Conservation (phyloP, 2,797 vertebrate genomes). For the Thaleichthys pacificus region DNA sequence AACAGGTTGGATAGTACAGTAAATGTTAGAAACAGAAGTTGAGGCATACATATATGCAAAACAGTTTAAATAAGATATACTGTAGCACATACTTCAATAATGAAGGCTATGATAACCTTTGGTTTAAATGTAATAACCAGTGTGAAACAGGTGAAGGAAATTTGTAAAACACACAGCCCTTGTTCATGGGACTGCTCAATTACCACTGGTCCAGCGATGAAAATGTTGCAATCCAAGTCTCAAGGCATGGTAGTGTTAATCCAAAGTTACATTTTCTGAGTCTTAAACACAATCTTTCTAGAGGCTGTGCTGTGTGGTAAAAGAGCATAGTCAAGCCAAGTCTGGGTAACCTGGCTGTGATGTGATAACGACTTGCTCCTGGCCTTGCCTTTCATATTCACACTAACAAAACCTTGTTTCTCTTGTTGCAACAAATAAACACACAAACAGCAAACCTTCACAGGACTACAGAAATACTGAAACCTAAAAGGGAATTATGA, state of each 20-base stretch:
- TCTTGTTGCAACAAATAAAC: neutral
- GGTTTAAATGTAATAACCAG: neutral
- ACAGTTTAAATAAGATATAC: neutral
- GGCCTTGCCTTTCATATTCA: neutral
- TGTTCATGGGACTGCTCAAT: constrained; percentile 27
- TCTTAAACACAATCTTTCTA: neutral
- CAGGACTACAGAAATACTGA: no score
- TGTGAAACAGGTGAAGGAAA: neutral
- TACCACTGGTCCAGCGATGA: neutral
- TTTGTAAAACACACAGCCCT: neutral
- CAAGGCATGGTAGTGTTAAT: constrained; percentile 11
- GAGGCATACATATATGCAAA: no score
- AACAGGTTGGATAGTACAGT: neutral
- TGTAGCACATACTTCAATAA: neutral
- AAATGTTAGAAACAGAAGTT: neutral
- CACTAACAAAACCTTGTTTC: neutral
- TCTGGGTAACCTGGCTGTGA: neutral
- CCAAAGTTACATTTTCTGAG: neutral
- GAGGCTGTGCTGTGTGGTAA: neutral
- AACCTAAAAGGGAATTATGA: no score
- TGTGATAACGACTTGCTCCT: neutral
- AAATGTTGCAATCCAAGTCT: constrained; percentile 17
- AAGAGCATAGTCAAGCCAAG: neutral
- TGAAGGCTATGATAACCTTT: neutral
- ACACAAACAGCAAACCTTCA: neutral